Conservation (phyloP, 2,888 invertebrate genomes). For the Elegia similella region DNA sequence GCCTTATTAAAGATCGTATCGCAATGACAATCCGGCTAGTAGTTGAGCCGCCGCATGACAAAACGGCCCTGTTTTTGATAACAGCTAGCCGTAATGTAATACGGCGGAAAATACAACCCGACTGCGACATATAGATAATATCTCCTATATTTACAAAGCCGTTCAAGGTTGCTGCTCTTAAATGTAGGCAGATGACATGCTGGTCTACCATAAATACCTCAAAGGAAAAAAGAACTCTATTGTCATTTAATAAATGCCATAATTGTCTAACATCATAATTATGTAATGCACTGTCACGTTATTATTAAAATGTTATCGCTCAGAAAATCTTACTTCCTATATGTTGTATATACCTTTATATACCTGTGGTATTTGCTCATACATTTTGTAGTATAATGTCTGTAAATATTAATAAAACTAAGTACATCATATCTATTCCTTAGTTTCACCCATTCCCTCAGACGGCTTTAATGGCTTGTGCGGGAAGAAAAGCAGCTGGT, state of each 20-base stretch:
- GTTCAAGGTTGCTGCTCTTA: conserved; percentile 7
- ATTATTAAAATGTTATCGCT: conserved; percentile 2
- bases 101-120: no score
- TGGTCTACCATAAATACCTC: not conserved
- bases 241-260: not conserved
- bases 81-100: no score
- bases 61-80: no score
- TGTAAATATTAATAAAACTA: not conserved
- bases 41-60: no score
- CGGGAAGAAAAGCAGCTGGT: no score
- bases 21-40: no score
- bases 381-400: not conserved
- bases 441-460: no score
- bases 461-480: no score
- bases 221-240: not conserved
- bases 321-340: not conserved
- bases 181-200: conserved; percentile 9
- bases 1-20: no score
- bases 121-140: not conserved
- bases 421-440: no score
- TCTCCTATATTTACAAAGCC: not conserved
- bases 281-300: not conserved
- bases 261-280: not conserved
- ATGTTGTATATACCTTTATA: no score
- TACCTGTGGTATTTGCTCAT: not conserved